Evolutionary conservation across 1,140 invertebrate genomes (phyloP).

Genomic region (Paracyclopina nana): DNA sequence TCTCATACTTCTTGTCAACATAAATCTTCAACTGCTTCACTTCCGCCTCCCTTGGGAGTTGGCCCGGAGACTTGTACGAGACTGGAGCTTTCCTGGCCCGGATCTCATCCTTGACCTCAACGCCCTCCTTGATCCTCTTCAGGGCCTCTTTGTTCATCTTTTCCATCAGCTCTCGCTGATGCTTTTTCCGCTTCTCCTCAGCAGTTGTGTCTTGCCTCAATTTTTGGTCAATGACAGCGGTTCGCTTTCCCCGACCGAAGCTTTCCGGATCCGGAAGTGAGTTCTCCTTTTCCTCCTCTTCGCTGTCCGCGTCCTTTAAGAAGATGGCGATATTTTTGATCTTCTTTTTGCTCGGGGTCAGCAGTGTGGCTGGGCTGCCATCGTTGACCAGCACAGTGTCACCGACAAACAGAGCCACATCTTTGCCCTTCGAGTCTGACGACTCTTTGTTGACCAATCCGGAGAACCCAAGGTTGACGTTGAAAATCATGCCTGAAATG

Average conservation of each 20-base stretch:
- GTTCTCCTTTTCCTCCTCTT: constrained; percentile 60
- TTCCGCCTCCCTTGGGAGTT: constrained; percentile 82
- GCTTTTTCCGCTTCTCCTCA: constrained; percentile 88
- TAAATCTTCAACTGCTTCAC: constrained; percentile 82
- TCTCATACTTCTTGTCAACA: constrained; percentile 79
- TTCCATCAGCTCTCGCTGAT: constrained; percentile 83
- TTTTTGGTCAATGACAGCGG: constrained; percentile 84
- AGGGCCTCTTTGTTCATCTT: constrained; percentile 78
- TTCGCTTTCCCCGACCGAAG: constrained; percentile 61
- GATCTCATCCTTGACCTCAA: constrained; percentile 58
- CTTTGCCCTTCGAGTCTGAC: constrained; percentile 64
- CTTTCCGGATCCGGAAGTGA: constrained; percentile 42
- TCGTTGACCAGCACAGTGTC: constrained; percentile 90
- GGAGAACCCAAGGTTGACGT: constrained; percentile 81
- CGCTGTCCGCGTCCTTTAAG: constrained; percentile 53
- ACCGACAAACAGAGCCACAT: constrained; percentile 82
- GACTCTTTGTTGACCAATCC: constrained; percentile 62
- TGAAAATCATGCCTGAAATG: constrained; percentile 97
- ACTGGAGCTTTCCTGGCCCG: constrained; percentile 80
- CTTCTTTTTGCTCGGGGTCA: constrained; percentile 86
- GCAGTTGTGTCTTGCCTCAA: constrained; percentile 77
- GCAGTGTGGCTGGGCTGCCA: constrained; percentile 52
- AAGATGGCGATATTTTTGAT: constrained; percentile 92
- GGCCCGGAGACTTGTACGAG: constrained; percentile 76
- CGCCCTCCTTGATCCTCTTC: constrained; percentile 44